phyloP scores from a whole-genome alignment of 2,888 invertebrate genomes.

The Pardosa pseudoannulata region DNA sequence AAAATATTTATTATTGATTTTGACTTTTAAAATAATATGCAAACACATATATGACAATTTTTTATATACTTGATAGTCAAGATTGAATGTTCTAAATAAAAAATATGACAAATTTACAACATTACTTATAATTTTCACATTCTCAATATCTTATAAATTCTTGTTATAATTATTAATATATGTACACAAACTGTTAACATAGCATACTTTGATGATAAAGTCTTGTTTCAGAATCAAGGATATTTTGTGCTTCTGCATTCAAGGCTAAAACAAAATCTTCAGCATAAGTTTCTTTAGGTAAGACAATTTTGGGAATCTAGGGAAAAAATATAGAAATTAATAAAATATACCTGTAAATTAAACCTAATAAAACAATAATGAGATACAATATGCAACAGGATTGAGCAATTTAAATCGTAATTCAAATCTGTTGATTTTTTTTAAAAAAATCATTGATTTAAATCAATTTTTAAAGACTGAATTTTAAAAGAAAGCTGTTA shows the following conservation, averaged over 20 bases:
- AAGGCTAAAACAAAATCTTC: conserved; percentile 32
- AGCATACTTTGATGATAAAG: conserved; percentile 39
- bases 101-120: no score
- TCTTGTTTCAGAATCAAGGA: conserved; percentile 48
- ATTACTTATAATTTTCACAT: no score
- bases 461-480: no score
- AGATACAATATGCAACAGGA: neutral
- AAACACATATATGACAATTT: no score
- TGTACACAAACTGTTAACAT: neutral
- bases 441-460: neutral
- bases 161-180: neutral
- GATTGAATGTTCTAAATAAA: no score
- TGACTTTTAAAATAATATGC: no score
- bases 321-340: neutral
- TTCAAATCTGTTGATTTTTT: no score
- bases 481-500: no score
- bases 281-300: neutral
- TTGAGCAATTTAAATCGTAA: no score
- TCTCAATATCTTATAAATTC: no score
- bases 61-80: no score
- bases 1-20: no score
- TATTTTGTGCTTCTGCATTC: conserved; percentile 55
- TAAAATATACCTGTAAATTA: neutral
- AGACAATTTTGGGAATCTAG: conserved; percentile 24
- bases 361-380: neutral